Base-by-base conservation (phyloP, 2,113 vertebrate species). In the Psettodes erumei region DNA sequence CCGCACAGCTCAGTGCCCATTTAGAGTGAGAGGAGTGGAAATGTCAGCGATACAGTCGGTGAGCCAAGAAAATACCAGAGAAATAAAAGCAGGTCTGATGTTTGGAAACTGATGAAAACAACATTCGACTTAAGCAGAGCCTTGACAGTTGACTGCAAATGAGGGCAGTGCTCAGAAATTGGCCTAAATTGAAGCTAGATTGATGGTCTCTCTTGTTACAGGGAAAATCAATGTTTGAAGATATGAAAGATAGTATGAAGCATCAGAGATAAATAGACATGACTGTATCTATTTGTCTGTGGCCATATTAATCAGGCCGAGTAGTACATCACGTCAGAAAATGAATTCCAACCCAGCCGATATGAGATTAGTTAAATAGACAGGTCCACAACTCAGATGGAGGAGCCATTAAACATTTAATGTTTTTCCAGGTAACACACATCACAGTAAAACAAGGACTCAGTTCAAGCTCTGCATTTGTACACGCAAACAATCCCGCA, bases 211-310 rank as follows among this genome's bases (percentile, higher is more conserved):
- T 79, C 62, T 82, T 70, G 81, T 74, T 62, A 48, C 53, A 43
- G 78, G 32, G 48, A 76, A 80, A 89, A 90, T 90, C 88, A 82
- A 89, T 90, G 69, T 38, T 18, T 51, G 51, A 65, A 80, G 62
- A 83, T 84, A 69, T 70, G 72, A 86, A 59, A 27, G 47, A 45
- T 21, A 10, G 62, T 56, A 25, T 55, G 75, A 84, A 59, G 63
- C 75, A 53, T 88, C 79, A 73, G 32, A 67, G 69, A 85, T 80
- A 90, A 90, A 82, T 21, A 84, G 81, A 90, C 11, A 30, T 86
- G 79, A 86, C 85, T 85, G 67, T 47, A 69, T 67, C 83, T 66
- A 84, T 89, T 89, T 86, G 80, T 87, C 81, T 77, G 68, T 66
- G 64, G 68, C 85, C 72, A 72, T 60, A 85, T 85, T 81, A 87